Percentiles rank a stretch among this genome's conserved stretches.
Evolutionary conservation across 2,888 invertebrate species (phyloP).

Genomic region (Drosophila suboccidentalis): DNA sequence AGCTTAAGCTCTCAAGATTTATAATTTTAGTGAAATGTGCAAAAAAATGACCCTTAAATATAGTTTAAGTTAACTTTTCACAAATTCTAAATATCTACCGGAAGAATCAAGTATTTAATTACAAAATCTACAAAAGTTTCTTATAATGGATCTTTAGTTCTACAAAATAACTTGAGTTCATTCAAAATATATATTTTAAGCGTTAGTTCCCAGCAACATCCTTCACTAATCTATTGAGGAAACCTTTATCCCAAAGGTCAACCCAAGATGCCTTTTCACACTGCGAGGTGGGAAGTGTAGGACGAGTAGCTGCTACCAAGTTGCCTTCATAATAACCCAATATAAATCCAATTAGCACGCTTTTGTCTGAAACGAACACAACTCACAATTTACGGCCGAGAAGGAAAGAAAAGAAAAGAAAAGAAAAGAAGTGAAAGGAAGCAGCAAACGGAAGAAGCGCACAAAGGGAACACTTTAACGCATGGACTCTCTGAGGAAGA

Average conservation of each 20-base stretch:
- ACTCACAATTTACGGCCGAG: conserved; percentile 39
- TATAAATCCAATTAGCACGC: conserved; percentile 81
- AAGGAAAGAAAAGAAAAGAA: conserved; percentile 2
- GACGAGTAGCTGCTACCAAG: conserved; percentile 45
- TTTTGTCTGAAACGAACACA: conserved; percentile 59
- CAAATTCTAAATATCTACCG: too few species aligned
- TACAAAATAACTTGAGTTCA: not conserved
- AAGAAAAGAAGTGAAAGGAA: conserved; percentile 37
- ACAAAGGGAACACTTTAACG: conserved; percentile 64
- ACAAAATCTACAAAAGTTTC: too few species aligned
- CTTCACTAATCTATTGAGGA: not conserved
- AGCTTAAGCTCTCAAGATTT: too few species aligned
- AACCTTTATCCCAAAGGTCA: not conserved
- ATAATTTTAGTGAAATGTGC: too few species aligned
- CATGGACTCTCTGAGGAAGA: conserved; percentile 5
- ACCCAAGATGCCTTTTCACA: conserved; percentile 53
- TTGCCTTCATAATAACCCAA: conserved; percentile 48
- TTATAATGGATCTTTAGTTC: not conserved
- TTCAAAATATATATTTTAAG: not conserved
- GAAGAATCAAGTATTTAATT: too few species aligned
- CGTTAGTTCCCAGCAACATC: conserved; percentile 8
- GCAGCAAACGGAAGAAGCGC: conserved; percentile 46
- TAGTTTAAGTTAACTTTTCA: too few species aligned
- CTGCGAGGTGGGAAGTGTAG: conserved; percentile 22
- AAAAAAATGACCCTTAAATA: too few species aligned